Evolutionary conservation across 2,888 invertebrate genomes (phyloP), one percentile per base, ranked within the genome.

Genomic region (Tromatobia lineatoria): DNA sequence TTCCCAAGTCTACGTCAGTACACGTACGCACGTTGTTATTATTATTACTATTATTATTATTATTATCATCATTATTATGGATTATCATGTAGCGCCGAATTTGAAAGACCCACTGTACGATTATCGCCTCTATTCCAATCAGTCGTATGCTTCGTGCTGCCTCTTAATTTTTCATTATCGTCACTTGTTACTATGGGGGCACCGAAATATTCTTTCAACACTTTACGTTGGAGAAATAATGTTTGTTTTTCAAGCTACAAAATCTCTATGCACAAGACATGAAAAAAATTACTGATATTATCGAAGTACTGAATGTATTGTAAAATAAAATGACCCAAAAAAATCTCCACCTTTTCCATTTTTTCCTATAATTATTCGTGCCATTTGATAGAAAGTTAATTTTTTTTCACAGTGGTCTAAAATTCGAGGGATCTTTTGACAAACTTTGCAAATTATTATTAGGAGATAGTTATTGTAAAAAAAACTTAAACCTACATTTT

Each of bases 91-190:
- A 13, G 47, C 13, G 45, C 29, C 42, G n/a, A 73, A 59, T 45
- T 20, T 23, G 15, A 23, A 59, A 25, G 15, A 29, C 59, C 42
- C 45, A 59, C 29, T 47, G 29, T 73, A 45, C 47, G 73, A 73
- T 59, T 47, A 25, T 45, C 29, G 11, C 45, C 45, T 38, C 11
- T 70, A 38, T 54, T 34, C 70, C 18, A 11, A 70, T 20, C 34
- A 70, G 20, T 54, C 38, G 20, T 20, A 20, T 38, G 47, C 57
- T 13, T 69, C 52, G 69, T 66, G 11, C 29, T 45, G 57, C 57
- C 67, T 23, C 52, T 42, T 77, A 50, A 75, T 75, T 64, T 38
- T 61, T 69, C 70, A 57, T 69, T 59, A 42, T 69, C 38, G 50
- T 7, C 10, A 74, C 57, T 69, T 29, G 50, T 34, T 15, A 34